phyloP scores from a whole-genome alignment of 2,113 vertebrate genomes.

The Sigmodon hispidus region DNA sequence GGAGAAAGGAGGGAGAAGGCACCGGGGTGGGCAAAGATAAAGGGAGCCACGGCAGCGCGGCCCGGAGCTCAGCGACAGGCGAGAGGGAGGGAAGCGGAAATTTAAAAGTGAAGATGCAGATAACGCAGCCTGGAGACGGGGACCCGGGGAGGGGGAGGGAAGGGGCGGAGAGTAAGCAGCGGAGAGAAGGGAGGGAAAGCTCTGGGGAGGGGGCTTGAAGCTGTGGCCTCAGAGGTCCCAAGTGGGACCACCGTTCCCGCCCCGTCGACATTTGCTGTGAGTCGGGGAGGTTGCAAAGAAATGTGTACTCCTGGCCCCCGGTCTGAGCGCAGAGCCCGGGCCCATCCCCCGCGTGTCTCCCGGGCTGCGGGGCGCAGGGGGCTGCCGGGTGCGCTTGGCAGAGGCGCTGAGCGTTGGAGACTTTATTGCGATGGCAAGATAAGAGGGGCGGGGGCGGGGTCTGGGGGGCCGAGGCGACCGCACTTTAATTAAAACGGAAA shows the following conservation, averaged over 20 bases:
- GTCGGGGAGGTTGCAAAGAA: slow-evolving; percentile 94
- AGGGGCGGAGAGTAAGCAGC: not conserved
- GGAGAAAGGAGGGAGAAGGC: slow-evolving; percentile 43
- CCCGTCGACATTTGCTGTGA: slow-evolving; percentile 92
- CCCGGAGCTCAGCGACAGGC: slow-evolving; percentile 72
- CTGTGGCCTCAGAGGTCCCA: not conserved
- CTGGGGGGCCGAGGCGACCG: slow-evolving; percentile 74
- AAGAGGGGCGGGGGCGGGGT: slow-evolving; percentile 79
- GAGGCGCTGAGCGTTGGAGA: slow-evolving; percentile 64
- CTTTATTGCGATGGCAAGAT: slow-evolving; percentile 82
- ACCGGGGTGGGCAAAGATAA: slow-evolving; percentile 24
- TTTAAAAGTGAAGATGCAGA: slow-evolving; percentile 82
- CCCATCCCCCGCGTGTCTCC: slow-evolving; percentile 78
- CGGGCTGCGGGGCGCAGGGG: slow-evolving; percentile 73
- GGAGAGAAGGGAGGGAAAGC: not conserved
- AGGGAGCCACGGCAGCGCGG: slow-evolving; percentile 28
- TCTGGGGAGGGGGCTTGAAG: not conserved
- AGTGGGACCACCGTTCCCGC: not conserved
- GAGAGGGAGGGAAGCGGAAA: slow-evolving; percentile 81
- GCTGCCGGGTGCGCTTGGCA: slow-evolving; percentile 78
- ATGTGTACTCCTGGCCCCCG: slow-evolving; percentile 60
- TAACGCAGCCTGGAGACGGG: slow-evolving; percentile 79
- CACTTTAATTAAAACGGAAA: slow-evolving; percentile 84
- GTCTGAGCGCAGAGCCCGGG: not conserved
- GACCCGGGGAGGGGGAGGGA: slow-evolving; percentile 52